phyloP scores from a whole-genome alignment of 2,888 invertebrate genomes.

The Pseudococcus jackbeardsleyi region DNA sequence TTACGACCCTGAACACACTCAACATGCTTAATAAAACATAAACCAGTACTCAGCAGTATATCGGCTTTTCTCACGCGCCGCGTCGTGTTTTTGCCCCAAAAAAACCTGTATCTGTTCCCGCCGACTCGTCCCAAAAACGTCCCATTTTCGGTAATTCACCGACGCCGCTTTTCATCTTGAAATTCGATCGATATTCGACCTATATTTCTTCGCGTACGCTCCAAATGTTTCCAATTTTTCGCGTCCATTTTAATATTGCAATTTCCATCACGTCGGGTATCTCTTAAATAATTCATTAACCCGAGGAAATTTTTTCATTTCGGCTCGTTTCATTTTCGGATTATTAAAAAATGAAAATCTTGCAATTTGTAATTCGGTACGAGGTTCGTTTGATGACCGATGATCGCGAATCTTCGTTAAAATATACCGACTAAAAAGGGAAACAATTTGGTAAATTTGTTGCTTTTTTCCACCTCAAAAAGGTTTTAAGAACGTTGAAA shows the following conservation, averaged over 20 bases:
- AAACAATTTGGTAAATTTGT: constrained; percentile 9
- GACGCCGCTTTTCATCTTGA: constrained; percentile 49
- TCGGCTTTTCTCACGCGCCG: constrained; percentile 27
- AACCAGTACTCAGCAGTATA: background rate
- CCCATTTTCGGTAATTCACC: constrained; percentile 55
- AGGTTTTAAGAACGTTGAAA: background rate
- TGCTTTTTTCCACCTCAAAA: background rate
- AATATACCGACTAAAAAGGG: background rate
- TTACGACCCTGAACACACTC: constrained; percentile 54
- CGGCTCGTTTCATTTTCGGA: background rate
- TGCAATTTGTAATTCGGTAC: background rate
- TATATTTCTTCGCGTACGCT: constrained; percentile 34
- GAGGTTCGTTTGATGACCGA: background rate
- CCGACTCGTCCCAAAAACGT: constrained; percentile 16
- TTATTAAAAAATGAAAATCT: background rate
- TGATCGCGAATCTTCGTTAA: background rate
- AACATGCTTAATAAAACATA: constrained; percentile 51
- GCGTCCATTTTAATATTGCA: constrained; percentile 2
- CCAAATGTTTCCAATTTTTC: constrained; percentile 45
- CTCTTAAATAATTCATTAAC: constrained; percentile 36
- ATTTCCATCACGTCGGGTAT: background rate
- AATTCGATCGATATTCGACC: constrained; percentile 53
- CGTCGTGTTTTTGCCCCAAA: background rate
- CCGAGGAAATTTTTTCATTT: background rate
- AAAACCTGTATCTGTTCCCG: background rate